Base-by-base conservation (phyloP, 2,888 invertebrate species). In the Lochmaea crataegi region DNA sequence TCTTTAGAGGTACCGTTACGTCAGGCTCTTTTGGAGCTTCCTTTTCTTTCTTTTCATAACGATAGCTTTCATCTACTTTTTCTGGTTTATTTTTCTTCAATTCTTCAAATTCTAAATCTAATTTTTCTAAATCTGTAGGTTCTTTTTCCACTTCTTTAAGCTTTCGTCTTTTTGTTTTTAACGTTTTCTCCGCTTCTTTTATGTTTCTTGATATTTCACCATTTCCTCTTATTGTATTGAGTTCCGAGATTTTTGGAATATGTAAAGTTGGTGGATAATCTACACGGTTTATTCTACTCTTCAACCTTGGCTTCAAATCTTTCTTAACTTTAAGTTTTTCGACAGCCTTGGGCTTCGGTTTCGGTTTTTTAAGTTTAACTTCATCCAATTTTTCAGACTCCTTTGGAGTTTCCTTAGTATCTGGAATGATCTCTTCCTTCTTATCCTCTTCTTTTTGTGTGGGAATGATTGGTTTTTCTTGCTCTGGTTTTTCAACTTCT, bases 291-390 rank as follows among this genome's bases (percentile, higher is more conserved):
- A 94, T 92, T 78, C 92, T 89, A 83, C 94, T 94, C 81, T 92
- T 93, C 4, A 94, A 85, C 84, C 92, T 92, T 0, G 93, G 93
- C 67, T 93, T 85, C 79, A 77, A 79, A 2, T 80, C 81, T 66
- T 78, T 73, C 61, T 75, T 78, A 5, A 78, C 76, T 76, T 81
- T 82, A 76, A 81, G 82, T 75, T 81, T 82, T 12, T 81, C 74
- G 6, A 80, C 76, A 68, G 72, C 67, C 64, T 80, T 79, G 4
- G 82, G 80, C 78, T 84, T 85, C 61, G 84, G 85, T 10, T 94
- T 86, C 86, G 93, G 93, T 5, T 93, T 87, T 84, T 91, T 89
- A 79, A 92, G 90, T 70, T 90, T 90, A 0, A 92, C 90, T 14
- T 88, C 77, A 74, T 80, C 82, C 41, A 90, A 89, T 80, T 74